Base-by-base conservation (phyloP, 2,797 vertebrate genomes). In the Salarias fasciatus region DNA sequence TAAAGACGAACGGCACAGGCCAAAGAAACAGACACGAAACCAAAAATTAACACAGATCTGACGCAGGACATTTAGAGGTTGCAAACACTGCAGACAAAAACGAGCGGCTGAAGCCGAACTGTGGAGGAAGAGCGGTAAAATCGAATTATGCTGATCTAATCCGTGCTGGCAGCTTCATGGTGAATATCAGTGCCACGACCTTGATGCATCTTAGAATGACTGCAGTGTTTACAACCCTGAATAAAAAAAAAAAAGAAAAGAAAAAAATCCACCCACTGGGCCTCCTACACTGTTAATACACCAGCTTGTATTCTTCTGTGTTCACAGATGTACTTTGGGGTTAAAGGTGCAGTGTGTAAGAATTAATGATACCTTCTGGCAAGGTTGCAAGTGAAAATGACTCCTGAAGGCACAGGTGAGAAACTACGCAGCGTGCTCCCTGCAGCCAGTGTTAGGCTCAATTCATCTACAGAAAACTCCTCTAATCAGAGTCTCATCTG, bases 141-240 rank as follows among this genome's bases (percentile, higher is more conserved):
- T 14, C 55, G 42, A 77, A 63, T 79, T 71, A 67, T 50, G 68
- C 41, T 69, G 59, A 82, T 69, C 44, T 75, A 48, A 79, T 75
- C 53, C 51, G 61, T 4, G 80, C 43, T 64, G 69, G 75, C 84
- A 75, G 76, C 76, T 67, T 50, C 6, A 0, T 2, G 41, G 53
- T 9, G 42, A 33, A 31, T 13, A 49, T 66, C 61, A 47, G 49
- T 11, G 68, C 46, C 54, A 0, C 15, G 70, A 79, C 84, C 86
- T 86, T 79, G 70, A 67, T 70, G 72, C 64, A 15, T 73, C 64
- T 55, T 8, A 18, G 61, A 58, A 64, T 15, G 53, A 64, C 79
- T 77, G 83, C 83, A 75, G 53, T 30, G 77, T 82, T 84, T 69
- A 63, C 62, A 75, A 75, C 75, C 77, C 28, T 28, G 44, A 70